phyloP scores from a whole-genome alignment of 2,888 invertebrate species.

The Tolmerus cingulatus region DNA sequence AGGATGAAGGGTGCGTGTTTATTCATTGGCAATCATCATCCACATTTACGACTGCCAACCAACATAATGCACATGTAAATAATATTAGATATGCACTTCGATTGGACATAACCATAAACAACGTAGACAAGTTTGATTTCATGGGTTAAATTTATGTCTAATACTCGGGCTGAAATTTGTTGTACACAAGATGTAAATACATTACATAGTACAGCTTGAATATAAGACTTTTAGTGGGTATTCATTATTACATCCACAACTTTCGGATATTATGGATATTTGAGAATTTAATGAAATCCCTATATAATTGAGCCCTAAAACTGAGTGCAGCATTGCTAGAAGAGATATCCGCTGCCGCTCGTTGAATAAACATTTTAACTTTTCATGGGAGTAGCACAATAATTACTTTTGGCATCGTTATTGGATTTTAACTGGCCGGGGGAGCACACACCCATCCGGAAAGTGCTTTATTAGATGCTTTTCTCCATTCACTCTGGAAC shows the following conservation, averaged over 20 bases:
- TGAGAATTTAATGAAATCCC: not conserved
- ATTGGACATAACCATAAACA: not conserved
- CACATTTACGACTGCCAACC: too few species aligned
- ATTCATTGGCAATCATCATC: too few species aligned
- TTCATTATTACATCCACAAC: not conserved
- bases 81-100: not conserved
- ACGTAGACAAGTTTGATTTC: not conserved
- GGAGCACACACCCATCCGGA: not conserved
- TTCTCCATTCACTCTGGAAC: not conserved
- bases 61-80: too few species aligned
- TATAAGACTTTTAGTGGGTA: not conserved
- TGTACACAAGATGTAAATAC: not conserved
- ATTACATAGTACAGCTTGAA: not conserved
- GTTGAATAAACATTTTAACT: not conserved
- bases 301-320: not conserved
- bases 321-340: not conserved
- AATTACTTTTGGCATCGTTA: not conserved
- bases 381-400: not conserved
- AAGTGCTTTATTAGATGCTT: not conserved
- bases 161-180: not conserved
- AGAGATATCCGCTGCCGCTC: not conserved
- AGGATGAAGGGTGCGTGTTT: too few species aligned
- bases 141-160: not conserved
- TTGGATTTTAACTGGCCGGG: not conserved
- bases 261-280: not conserved